phyloP scores from a whole-genome alignment of 2,797 vertebrate genomes.

The Clarias platycephalus region DNA sequence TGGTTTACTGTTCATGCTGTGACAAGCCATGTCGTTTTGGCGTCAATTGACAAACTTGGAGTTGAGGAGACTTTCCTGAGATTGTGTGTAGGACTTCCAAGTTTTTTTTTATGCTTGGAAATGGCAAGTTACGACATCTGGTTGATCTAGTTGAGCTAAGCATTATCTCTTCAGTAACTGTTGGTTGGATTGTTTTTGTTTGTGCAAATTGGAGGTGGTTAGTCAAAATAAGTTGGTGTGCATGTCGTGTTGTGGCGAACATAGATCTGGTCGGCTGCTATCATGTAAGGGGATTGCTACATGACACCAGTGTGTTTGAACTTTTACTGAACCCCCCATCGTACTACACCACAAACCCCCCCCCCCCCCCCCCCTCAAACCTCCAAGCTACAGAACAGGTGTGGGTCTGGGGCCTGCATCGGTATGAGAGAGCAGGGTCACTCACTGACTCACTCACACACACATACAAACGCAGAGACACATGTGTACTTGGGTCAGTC shows the following conservation, averaged over 20 bases:
- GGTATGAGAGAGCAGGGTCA: neutral
- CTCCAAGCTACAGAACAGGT: constrained; percentile 69
- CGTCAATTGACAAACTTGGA: neutral
- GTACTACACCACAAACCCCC: neutral
- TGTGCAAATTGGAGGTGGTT: neutral
- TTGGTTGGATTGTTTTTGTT: neutral
- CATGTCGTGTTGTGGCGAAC: neutral
- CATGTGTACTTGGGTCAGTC: neutral
- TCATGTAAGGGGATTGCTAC: constrained; percentile 52
- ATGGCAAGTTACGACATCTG: neutral
- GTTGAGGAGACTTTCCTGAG: neutral
- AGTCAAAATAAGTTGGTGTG: neutral
- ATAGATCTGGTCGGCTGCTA: neutral
- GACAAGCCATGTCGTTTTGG: neutral
- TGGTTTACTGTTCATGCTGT: neutral
- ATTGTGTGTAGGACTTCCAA: no score
- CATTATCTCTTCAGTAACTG: neutral
- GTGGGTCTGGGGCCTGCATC: constrained; percentile 55
- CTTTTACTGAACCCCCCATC: constrained; percentile 46
- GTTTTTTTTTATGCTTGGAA: neutral
- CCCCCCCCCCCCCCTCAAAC: constrained; percentile 12
- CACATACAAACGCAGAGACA: neutral
- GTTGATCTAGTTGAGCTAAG: neutral
- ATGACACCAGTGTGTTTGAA: constrained; percentile 61
- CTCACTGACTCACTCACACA: neutral